Percentiles rank a stretch among this genome's conserved stretches.
Evolutionary conservation across 2,797 vertebrate genomes (phyloP).

Genomic region (Rallus crepitans): DNA sequence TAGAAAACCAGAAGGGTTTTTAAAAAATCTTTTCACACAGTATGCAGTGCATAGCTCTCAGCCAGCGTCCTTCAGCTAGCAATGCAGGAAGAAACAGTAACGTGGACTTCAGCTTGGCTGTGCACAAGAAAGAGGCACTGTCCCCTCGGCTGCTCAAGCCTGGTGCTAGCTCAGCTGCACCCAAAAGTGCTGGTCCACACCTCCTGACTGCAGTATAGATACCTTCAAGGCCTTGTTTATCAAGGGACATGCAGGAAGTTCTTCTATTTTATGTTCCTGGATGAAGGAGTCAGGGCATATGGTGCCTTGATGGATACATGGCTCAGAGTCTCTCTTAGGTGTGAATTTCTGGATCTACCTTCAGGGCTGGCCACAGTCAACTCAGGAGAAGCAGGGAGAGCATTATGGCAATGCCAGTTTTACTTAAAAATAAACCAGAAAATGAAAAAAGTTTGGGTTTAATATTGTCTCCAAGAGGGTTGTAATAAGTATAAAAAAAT

Average conservation of each 20-base stretch:
- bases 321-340: background rate
- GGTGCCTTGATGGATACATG: background rate
- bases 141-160: background rate
- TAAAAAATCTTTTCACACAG: background rate
- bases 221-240: background rate
- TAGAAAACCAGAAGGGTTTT: background rate
- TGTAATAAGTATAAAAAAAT: background rate
- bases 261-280: background rate
- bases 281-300: background rate
- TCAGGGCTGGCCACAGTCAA: background rate
- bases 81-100: background rate
- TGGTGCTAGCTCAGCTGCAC: background rate
- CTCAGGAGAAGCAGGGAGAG: background rate
- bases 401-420: background rate
- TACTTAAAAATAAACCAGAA: background rate
- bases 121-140: rapidly evolving
- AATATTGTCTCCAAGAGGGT: background rate
- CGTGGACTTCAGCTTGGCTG: background rate
- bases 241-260: background rate
- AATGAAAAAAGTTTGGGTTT: background rate
- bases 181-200: background rate
- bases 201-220: background rate
- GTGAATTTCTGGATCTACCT: background rate
- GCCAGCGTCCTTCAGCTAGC: background rate
- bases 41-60: background rate